phyloP scores from a whole-genome alignment of 1,140 invertebrate species.

The Drosophila chauvacae region DNA sequence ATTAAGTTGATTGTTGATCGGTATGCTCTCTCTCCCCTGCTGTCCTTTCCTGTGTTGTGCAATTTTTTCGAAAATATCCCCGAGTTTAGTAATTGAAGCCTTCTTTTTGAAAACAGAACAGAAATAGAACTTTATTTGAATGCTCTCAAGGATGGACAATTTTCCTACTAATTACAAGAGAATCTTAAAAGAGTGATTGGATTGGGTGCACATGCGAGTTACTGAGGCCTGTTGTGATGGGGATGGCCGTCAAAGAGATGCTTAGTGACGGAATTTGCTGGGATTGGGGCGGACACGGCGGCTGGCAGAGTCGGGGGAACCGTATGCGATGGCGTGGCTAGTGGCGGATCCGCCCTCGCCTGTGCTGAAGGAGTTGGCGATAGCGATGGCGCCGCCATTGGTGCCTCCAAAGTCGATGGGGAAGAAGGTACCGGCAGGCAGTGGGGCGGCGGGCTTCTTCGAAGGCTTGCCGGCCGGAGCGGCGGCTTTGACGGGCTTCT shows the following conservation, averaged over 20 bases:
- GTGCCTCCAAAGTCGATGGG: constrained; percentile 87
- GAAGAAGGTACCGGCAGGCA: constrained; percentile 86
- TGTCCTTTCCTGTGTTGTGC: neutral
- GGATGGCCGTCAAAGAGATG: constrained; percentile 42
- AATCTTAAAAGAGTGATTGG: constrained; percentile 45
- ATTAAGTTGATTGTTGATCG: too few relatives aligned
- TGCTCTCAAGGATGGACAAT: constrained; percentile 58
- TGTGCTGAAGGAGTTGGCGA: constrained; percentile 89
- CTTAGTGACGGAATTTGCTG: constrained; percentile 78
- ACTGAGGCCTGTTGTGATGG: constrained; percentile 40
- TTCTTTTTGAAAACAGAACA: constrained; percentile 51
- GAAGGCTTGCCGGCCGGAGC: constrained; percentile 47
- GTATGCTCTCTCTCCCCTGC: too few relatives aligned
- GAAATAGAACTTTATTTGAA: constrained; percentile 55
- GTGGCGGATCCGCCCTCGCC: constrained; percentile 88
- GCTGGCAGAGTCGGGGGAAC: constrained; percentile 84
- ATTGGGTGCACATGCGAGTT: constrained; percentile 37
- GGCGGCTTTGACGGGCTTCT: constrained; percentile 60
- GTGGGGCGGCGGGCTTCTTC: constrained; percentile 63
- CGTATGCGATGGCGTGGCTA: constrained; percentile 89
- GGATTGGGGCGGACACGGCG: constrained; percentile 68
- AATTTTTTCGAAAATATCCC: neutral
- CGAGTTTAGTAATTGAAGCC: neutral
- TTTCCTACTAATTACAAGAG: constrained; percentile 70
- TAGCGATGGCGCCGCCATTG: constrained; percentile 86